Evolutionary conservation across 2,797 vertebrate species (phyloP).

Genomic region (Chaenodraco wilsoni): DNA sequence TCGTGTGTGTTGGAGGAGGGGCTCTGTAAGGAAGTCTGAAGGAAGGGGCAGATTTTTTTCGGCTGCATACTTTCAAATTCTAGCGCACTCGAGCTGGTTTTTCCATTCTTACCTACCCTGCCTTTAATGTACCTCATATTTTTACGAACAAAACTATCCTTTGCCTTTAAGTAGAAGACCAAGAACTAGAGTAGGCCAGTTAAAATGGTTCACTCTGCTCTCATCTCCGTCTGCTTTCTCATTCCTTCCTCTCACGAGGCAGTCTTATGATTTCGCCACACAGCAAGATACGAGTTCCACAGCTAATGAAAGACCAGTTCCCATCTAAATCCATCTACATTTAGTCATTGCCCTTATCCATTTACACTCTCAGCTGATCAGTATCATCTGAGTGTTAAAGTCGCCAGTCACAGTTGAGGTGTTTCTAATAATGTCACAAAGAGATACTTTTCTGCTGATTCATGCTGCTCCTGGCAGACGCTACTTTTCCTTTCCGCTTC

Average conservation of each 20-base stretch:
- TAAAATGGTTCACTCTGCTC: constrained; percentile 21
- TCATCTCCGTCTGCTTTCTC: constrained; percentile 24
- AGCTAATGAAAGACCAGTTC: constrained; percentile 6
- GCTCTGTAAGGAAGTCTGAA: too few relatives aligned
- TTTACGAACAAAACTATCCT: constrained; percentile 1
- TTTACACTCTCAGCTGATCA: constrained; percentile 19
- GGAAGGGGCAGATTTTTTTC: too few relatives aligned
- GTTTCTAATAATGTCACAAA: constrained; percentile 2
- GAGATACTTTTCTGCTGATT: constrained; percentile 33
- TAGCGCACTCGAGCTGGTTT: too few relatives aligned
- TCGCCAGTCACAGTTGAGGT: constrained; percentile 5
- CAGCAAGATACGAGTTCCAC: constrained; percentile 24
- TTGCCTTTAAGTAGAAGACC: constrained; percentile 10
- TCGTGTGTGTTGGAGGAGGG: too few relatives aligned
- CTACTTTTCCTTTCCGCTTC: constrained; percentile 19
- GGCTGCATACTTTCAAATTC: too few relatives aligned
- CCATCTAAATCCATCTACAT: not conserved
- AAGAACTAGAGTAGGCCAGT: constrained; percentile 44
- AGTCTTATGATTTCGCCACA: not conserved
- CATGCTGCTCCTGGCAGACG: constrained; percentile 1
- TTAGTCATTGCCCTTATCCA: constrained; percentile 6
- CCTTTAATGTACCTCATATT: not conserved
- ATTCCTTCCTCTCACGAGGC: constrained; percentile 26
- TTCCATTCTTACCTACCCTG: too few relatives aligned
- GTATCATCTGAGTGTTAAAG: constrained; percentile 33